Base-by-base conservation (phyloP, 2,888 invertebrate species). In the Drosophila pseudotakahashii region DNA sequence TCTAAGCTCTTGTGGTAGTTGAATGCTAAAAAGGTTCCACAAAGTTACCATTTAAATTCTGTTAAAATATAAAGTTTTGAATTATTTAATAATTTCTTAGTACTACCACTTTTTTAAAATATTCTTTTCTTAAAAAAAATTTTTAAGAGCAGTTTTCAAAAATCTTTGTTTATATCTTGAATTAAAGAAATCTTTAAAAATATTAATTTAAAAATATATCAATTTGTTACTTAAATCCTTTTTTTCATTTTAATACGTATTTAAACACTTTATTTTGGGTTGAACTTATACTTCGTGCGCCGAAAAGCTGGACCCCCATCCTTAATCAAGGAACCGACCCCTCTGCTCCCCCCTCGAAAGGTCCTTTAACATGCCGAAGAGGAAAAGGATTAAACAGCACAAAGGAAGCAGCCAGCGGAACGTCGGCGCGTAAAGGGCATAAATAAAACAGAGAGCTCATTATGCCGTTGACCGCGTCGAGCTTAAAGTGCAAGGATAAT, bases 311-410 rank as follows among this genome's bases (percentile, higher is more conserved):
- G 44, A 51, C 16, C 37, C 44, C 23, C 32, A 45, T 30, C 32
- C 36, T 51, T 67, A 67, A 64, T 44, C 19, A 61, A 10, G 14
- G 23, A n/a, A n/a, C 45, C 30, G 36, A 7, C 30, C 7, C 30
- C 30, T 26, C 26, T 26, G 0, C 36, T 7, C 10, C n/a, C 32
- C 50, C 26, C 32, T 3, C 10, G 32, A 19, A 44, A 57, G 55
- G 45, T 32, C 52, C 32, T 53, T 58, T 19, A 41, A 64, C 55
- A 16, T 45, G 36, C 50, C 51, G 55, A 72, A 51, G 61, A 50
- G 61, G 39, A 67, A 72, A 63, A 73, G 69, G 51, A 66, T 79
- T 77, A 71, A 74, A 45, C 50, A 13, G 39, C 55, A 70, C 51
- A 71, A 74, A 61, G 53, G 44, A 55, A 34, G 48, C 52, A 45